Base-by-base conservation (phyloP, 92 coral and sea anemone species). In the Porites cylindrica region DNA sequence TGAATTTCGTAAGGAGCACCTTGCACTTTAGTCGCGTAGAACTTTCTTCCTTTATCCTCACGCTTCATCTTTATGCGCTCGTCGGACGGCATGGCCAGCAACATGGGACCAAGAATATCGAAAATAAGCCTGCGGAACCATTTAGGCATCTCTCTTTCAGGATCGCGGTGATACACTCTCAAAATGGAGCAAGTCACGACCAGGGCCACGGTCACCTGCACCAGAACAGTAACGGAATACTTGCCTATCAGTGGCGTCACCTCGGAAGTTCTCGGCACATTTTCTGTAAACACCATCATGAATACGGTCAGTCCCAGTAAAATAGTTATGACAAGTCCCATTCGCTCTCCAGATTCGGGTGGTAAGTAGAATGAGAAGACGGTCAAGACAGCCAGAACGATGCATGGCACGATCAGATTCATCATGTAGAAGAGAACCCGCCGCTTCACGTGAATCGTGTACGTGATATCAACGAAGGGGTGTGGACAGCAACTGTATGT, bases 281-380 rank as follows among this genome's bases (percentile, higher is more conserved):
- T 97, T 24, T 97, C 99, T 19, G 98, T 97, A 52, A 93, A 93
- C 18, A 97, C 91, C 69, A 97, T 86, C 98, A 97, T 95, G 79
- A 97, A 97, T 43, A 97, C 99, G 1, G 99, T 97, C 52, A 97
- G 89, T 8, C 99, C 99, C 9, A 93, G 86, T 12, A 95, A 80
- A 61, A 96, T 93, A 1, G 99, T 97, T 17, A 97, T 95, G 70
- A 95, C 99, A 14, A 95, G 89, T 1, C 98, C 98, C 90, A 97
- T 96, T 14, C 99, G 91, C 77, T 97, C 99, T 4, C 99, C 99
- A 1, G 99, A 97, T 85, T 97, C 99, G 16, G 99, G 99, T 9
- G 99, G 99, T 9, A 97, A 92, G 76, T 97, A 95, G 78, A 97
- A 97, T 10, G 99, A 90, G 67, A 97, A 94, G 6, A 93, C 93